phyloP scores from a whole-genome alignment of 2,797 vertebrate species.

The Myotis myotis region DNA sequence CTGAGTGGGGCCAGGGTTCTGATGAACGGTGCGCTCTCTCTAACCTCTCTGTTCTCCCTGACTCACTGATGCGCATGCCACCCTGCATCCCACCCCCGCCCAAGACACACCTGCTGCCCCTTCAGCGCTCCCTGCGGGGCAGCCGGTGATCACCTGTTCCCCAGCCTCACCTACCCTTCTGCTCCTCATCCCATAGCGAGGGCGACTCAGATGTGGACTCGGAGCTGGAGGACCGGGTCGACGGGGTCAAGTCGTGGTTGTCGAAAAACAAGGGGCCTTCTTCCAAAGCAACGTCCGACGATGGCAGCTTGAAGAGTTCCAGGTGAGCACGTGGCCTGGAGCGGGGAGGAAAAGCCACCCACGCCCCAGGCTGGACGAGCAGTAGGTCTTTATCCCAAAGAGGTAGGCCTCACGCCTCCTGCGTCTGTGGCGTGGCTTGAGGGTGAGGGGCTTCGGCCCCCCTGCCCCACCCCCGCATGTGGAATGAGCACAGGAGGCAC shows the following conservation, averaged over 20 bases:
- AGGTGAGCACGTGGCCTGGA: conserved; percentile 88
- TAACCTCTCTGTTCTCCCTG: conserved; percentile 39
- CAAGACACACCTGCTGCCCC: background rate
- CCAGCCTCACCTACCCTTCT: conserved; percentile 49
- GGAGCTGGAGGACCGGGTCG: conserved; percentile 94
- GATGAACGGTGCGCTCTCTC: background rate
- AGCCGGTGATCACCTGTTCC: background rate
- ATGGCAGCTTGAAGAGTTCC: conserved; percentile 95
- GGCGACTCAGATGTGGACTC: conserved; percentile 95
- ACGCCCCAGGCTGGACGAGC: background rate
- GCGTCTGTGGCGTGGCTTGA: rapidly evolving
- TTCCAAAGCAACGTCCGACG: conserved; percentile 94
- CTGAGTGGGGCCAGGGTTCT: background rate
- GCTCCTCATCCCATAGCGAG: conserved; percentile 84
- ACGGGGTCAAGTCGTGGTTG: conserved; percentile 97
- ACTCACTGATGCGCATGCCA: conserved; percentile 52
- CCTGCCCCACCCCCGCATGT: background rate
- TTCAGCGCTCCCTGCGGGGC: background rate
- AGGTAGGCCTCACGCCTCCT: background rate
- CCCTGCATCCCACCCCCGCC: background rate
- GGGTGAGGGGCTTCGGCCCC: background rate
- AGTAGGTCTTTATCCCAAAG: conserved; percentile 50
- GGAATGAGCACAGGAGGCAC: background rate
- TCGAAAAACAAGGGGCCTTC: conserved; percentile 96
- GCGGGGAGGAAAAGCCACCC: background rate